phyloP scores from a whole-genome alignment of 2,113 vertebrate species.

The Sceloporus undulatus region DNA sequence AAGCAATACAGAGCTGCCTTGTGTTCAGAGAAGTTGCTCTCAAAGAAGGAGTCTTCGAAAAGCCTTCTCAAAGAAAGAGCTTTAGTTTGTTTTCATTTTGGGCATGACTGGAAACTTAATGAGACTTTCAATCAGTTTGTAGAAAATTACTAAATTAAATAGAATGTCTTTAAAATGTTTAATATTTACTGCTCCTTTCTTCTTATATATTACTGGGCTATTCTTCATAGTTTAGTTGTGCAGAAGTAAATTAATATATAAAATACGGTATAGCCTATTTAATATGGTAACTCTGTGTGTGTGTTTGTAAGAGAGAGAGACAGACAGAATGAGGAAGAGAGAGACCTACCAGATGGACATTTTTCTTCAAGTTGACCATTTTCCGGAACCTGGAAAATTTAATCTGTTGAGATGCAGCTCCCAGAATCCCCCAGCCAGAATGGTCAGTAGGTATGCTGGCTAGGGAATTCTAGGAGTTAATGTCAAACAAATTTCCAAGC shows the following conservation, averaged over 20 bases:
- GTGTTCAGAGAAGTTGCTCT: constrained; percentile 43
- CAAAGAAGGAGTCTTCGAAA: neutral
- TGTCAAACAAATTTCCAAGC: constrained; percentile 4
- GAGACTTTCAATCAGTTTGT: neutral
- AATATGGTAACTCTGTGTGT: neutral
- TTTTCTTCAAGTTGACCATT: too few relatives aligned
- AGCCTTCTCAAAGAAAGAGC: neutral
- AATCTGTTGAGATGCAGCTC: too few relatives aligned
- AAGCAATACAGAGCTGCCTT: constrained; percentile 46
- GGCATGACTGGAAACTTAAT: neutral
- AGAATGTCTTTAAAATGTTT: neutral
- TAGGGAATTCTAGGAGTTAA: too few relatives aligned
- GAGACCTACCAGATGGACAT: neutral
- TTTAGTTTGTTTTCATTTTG: neutral
- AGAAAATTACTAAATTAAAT: neutral
- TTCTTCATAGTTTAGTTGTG: neutral
- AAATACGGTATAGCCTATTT: too few relatives aligned
- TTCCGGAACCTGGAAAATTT: too few relatives aligned
- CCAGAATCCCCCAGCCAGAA: too few relatives aligned
- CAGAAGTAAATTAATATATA: too few relatives aligned
- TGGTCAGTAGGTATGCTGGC: too few relatives aligned
- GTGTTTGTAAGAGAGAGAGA: neutral
- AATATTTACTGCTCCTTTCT: too few relatives aligned
- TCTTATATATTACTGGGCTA: too few relatives aligned
- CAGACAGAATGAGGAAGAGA: neutral